phyloP scores from a whole-genome alignment of 1,140 invertebrate genomes.

The Saccostrea glomerata region DNA sequence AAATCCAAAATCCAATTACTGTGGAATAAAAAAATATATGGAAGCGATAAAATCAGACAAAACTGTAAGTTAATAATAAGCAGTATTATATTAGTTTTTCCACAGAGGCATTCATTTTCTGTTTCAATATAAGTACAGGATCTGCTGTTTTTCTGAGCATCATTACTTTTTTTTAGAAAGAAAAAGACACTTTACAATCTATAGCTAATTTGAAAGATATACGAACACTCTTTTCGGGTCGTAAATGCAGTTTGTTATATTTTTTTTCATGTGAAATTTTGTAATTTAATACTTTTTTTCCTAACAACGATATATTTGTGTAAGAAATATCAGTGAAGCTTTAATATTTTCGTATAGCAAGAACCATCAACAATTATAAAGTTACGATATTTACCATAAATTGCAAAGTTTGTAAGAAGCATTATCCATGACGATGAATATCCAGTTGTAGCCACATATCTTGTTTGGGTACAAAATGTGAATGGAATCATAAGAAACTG shows the following conservation, averaged over 20 bases:
- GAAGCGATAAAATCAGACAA: not conserved
- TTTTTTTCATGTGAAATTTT: too few species aligned
- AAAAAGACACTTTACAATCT: too few species aligned
- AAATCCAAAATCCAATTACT: slow-evolving; percentile 84
- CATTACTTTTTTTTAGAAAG: too few species aligned
- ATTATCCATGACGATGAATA: slow-evolving; percentile 77
- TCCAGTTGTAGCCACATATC: slow-evolving; percentile 68
- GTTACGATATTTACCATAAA: slow-evolving; percentile 65
- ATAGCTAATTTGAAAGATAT: too few species aligned
- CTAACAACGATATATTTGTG: too few species aligned
- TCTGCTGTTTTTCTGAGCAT: too few species aligned
- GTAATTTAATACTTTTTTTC: too few species aligned
- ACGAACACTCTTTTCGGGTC: too few species aligned
- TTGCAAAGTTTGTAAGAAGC: slow-evolving; percentile 77
- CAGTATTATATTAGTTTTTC: not conserved
- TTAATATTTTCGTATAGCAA: not conserved
- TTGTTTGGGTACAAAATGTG: slow-evolving; percentile 78
- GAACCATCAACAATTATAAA: not conserved
- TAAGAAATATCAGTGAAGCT: not conserved
- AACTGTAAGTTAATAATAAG: not conserved
- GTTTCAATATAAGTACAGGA: too few species aligned
- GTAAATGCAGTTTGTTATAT: too few species aligned
- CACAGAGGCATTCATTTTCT: too few species aligned
- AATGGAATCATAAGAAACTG: slow-evolving; percentile 83
- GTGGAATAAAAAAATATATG: slow-evolving; percentile 53